phyloP scores from a whole-genome alignment of 2,888 invertebrate species.

The Phorcus lineatus region DNA sequence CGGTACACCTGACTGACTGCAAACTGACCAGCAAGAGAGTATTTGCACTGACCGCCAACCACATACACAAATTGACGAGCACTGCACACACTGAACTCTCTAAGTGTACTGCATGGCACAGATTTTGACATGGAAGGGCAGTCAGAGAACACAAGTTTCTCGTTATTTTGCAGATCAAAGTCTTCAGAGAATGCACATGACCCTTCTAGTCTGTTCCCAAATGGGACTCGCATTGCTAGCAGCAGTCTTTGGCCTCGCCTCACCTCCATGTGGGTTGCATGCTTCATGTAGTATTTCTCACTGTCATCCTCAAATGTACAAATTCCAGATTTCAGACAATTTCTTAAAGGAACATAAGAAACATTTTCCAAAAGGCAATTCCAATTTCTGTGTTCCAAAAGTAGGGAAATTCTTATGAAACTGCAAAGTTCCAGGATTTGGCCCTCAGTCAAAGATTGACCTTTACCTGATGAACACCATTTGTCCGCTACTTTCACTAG shows the following conservation, averaged over 20 bases:
- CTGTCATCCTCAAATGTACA: not conserved
- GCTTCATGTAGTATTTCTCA: not conserved
- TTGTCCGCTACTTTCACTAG: not conserved
- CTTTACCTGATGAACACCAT: not conserved
- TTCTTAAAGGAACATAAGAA: not conserved
- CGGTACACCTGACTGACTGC: conserved; percentile 22
- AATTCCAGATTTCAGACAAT: not conserved
- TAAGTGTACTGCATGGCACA: not conserved
- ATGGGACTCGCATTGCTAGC: not conserved
- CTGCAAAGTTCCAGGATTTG: not conserved
- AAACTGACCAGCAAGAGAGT: conserved; percentile 29
- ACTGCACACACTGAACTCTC: conserved; percentile 25
- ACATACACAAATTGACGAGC: conserved; percentile 20
- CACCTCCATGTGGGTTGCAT: not conserved
- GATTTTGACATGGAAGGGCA: not conserved
- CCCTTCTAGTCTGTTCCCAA: not conserved
- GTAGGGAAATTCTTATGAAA: not conserved
- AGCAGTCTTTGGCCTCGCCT: not conserved
- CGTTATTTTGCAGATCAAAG: not conserved
- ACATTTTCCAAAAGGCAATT: not conserved
- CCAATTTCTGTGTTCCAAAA: not conserved
- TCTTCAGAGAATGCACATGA: conserved; percentile 6
- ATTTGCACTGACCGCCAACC: conserved; percentile 27
- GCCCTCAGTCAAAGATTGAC: not conserved
- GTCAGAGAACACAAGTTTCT: not conserved